phyloP scores from a whole-genome alignment of 2,113 vertebrate genomes.

The Sorex araneus region DNA sequence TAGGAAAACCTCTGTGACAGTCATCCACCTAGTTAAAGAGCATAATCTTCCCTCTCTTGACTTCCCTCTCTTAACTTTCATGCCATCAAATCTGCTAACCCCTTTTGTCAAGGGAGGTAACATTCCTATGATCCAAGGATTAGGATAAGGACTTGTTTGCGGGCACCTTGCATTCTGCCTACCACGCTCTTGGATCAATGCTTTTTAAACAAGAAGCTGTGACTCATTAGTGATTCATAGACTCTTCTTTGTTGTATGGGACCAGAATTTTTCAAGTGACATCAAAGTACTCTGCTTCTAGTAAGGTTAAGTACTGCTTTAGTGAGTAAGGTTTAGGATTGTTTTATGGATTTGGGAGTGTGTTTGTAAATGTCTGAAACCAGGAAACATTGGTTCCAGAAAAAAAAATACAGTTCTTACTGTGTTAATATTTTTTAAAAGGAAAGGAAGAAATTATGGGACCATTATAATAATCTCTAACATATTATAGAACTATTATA shows the following conservation, averaged over 20 bases:
- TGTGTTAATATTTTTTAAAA: too few species aligned
- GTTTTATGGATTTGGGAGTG: neutral
- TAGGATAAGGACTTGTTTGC: neutral
- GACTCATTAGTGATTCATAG: neutral
- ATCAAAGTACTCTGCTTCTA: constrained; percentile 25
- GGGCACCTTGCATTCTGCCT: too few species aligned
- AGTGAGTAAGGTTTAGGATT: neutral
- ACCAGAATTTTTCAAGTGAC: neutral
- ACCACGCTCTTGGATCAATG: neutral
- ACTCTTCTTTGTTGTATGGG: neutral
- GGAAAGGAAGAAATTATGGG: neutral
- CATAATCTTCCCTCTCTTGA: neutral
- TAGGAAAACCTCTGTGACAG: neutral
- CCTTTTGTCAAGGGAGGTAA: neutral
- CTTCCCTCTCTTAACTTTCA: too few species aligned
- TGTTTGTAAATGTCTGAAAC: neutral
- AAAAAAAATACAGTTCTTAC: constrained; percentile 31
- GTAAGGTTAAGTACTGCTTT: neutral
- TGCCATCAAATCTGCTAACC: neutral
- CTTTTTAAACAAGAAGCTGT: neutral
- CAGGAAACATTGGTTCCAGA: neutral
- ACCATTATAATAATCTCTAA: constrained; percentile 28
- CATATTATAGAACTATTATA: too few species aligned
- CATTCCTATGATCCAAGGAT: neutral
- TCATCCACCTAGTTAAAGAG: neutral